Evolutionary conservation across 2,113 vertebrate species (phyloP), one percentile per base, ranked within the genome.

Genomic region (Gallinago media): DNA sequence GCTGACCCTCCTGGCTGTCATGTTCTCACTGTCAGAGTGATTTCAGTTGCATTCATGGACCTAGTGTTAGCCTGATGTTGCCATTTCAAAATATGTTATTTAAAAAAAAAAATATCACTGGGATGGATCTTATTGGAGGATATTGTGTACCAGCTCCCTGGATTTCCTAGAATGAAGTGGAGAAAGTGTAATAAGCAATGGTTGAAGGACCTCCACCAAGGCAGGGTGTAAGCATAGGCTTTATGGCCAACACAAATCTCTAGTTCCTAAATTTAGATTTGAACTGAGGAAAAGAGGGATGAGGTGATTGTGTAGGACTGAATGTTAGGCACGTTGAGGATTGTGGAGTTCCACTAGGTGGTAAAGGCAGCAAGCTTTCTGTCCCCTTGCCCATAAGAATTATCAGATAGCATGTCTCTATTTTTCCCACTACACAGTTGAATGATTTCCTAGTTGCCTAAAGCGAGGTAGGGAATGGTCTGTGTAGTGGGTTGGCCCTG

Each of bases 301-400:
- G 8, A 3, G 11, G 42, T 12, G 4, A 14, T 26, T 72, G 12
- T 75, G 38, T 34, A 58, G 32, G 12, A 75, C 29, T 58, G n/a
- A 55, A 40, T 32, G 25, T 12, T 4, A 29, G 52, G 32, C 9
- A 13, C 14, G 4, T 3, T 70, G 62, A 58, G 21, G 26, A n/a
- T 25, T 63, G 29, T 54, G 36, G 20, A 73, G 26, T 8, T 4
- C 4, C 38, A 9, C 14, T 40, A 12, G 4, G 38, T 9, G 81
- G 18, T 81, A 31, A 72, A 78, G 19, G 21, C 11, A 81, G 18
- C 54, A 83, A 50, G 38, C 2, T 75, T 74, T 66, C 55, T 3
- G 0, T 42, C 4, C 2, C 17, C 6, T 67, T 56, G 20, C 6
- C 14, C 8, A 1, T 34, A 19, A 49, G 32, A 83, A 19, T 0